phyloP scores from a whole-genome alignment of 2,888 invertebrate species.

The Holacanthella duospinosa region DNA sequence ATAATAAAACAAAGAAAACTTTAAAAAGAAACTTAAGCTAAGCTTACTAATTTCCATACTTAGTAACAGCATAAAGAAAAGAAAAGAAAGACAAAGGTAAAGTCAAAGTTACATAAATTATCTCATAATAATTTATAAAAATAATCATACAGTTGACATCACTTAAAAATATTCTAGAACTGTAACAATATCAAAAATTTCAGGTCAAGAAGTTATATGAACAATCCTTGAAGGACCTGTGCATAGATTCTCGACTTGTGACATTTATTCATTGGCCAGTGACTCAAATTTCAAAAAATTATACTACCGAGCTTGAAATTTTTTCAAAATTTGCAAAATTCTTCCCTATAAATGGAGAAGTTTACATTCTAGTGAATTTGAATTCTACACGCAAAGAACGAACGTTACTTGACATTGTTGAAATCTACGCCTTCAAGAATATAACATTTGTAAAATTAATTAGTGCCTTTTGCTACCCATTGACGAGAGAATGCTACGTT shows the following conservation, averaged over 20 bases:
- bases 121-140: no score
- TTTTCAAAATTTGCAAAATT: neutral
- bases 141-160: no score
- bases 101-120: no score
- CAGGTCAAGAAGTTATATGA: neutral
- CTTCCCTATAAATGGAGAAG: neutral
- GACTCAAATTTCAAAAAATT: neutral
- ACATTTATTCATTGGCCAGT: neutral
- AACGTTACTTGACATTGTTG: neutral
- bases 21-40: no score
- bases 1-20: no score
- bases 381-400: neutral
- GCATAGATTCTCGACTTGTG: neutral
- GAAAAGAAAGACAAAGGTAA: no score
- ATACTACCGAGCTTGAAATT: neutral
- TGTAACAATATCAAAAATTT: neutral
- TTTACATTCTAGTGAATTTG: neutral
- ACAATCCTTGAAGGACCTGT: neutral
- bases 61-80: no score
- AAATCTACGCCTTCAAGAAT: neutral
- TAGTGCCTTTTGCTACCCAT: neutral
- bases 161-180: neutral
- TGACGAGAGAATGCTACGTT: neutral
- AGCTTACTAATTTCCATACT: no score
- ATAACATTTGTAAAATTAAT: neutral